Percentiles rank a stretch among this genome's conserved stretches.
Conservation (phyloP, 2,113 vertebrate genomes). For the Orcinus orca region DNA sequence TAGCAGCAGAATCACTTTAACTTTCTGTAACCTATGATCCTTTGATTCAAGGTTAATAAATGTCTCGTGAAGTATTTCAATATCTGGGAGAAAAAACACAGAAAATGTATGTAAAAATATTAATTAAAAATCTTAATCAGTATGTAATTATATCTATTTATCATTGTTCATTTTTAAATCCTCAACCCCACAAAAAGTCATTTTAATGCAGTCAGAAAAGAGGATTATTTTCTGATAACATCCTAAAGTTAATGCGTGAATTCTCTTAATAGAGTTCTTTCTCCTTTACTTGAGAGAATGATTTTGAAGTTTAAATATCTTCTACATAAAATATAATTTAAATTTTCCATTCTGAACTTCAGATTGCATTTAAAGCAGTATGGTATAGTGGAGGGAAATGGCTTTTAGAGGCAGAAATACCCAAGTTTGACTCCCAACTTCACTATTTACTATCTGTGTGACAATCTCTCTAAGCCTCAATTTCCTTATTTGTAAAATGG, state of each 20-base stretch:
- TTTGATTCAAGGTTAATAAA: slow-evolving; percentile 84
- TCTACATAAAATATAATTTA: not conserved
- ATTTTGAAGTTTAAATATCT: slow-evolving; percentile 7
- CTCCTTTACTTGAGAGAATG: not conserved
- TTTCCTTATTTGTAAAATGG: not conserved
- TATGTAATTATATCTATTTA: not conserved
- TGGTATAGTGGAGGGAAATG: not conserved
- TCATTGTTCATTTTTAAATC: slow-evolving; percentile 35
- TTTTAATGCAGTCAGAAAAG: not conserved
- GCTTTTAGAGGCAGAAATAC: not conserved
- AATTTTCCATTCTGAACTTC: not conserved
- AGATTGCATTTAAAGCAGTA: not conserved
- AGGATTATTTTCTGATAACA: not conserved
- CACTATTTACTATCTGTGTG: not conserved
- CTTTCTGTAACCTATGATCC: slow-evolving; percentile 84
- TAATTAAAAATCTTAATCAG: not conserved
- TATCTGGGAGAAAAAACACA: slow-evolving; percentile 81
- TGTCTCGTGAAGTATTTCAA: slow-evolving; percentile 86
- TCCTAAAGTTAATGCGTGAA: not conserved
- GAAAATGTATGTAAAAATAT: not conserved
- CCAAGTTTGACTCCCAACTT: not conserved
- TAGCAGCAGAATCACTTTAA: slow-evolving; percentile 87
- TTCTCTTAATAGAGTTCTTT: not conserved
- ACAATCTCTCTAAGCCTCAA: not conserved
- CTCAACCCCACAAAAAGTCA: not conserved